Evolutionary conservation across 2,888 invertebrate genomes (phyloP).

Genomic region (Coenonympha glycerion): DNA sequence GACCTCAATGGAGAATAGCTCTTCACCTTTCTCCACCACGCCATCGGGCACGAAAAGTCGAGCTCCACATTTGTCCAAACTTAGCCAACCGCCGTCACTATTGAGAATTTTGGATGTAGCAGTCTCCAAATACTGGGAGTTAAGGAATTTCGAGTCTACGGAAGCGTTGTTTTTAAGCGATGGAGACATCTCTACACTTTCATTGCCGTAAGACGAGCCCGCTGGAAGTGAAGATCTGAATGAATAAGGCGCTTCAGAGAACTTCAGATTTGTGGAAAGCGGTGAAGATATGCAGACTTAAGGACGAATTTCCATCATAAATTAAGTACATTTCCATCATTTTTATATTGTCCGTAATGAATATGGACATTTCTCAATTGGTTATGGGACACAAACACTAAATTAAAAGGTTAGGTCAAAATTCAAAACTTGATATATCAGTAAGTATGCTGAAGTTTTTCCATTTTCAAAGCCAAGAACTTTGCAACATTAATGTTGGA

Average conservation of each 20-base stretch:
- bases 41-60: slow-evolving; percentile 91
- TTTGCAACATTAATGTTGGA: background rate
- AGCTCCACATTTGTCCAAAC: slow-evolving; percentile 85
- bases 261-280: slow-evolving; percentile 8
- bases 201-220: slow-evolving; percentile 67
- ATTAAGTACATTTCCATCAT: too few species aligned
- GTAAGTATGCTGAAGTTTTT: too few species aligned
- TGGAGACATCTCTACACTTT: slow-evolving; percentile 69
- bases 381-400: too few species aligned
- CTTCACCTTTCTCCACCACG: slow-evolving; percentile 87
- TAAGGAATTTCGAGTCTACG: slow-evolving; percentile 53
- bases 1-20: slow-evolving; percentile 91
- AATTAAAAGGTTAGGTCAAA: too few species aligned
- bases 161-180: slow-evolving; percentile 66
- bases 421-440: too few species aligned
- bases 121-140: slow-evolving; percentile 48
- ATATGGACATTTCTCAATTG: too few species aligned
- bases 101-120: slow-evolving; percentile 71
- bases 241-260: background rate
- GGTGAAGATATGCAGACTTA: background rate
- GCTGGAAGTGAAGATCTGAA: slow-evolving; percentile 42
- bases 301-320: slow-evolving; percentile 1
- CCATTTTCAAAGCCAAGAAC: too few species aligned
- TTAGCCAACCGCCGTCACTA: slow-evolving; percentile 77
- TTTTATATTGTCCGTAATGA: too few species aligned